Evolutionary conservation across 2,888 invertebrate species (phyloP).

Genomic region (Acanthosepion esculentum): DNA sequence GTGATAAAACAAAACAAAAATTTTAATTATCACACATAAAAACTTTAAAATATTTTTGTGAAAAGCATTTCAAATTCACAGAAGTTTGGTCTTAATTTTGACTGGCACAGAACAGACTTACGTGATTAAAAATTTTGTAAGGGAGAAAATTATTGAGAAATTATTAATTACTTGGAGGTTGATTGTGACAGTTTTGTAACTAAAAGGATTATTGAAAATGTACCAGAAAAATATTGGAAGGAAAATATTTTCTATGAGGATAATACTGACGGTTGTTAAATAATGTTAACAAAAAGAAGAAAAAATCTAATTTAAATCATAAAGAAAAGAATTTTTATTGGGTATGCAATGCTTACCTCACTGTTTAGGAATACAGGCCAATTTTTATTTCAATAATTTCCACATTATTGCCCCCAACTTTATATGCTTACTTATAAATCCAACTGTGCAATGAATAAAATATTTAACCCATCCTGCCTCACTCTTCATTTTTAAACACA

Average conservation of each 20-base stretch:
- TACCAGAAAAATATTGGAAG: neutral
- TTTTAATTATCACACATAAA: neutral
- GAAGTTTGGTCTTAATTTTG: neutral
- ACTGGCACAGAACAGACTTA: neutral
- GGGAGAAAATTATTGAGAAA: neutral
- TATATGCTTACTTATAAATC: neutral
- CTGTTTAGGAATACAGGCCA: neutral
- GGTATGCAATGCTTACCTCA: conserved; percentile 20
- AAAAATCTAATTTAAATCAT: neutral
- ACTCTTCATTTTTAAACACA: neutral
- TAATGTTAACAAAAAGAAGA: neutral
- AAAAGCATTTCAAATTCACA: neutral
- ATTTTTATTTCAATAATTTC: neutral
- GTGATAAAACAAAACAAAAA: neutral
- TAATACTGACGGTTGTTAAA: neutral
- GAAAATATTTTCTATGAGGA: neutral
- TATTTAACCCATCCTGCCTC: conserved; percentile 8
- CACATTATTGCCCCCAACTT: conserved; percentile 20
- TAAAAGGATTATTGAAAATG: neutral
- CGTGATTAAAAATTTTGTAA: neutral
- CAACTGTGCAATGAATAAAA: conserved; percentile 15
- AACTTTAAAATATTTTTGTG: too few relatives aligned
- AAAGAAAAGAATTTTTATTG: neutral
- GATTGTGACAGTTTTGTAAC: neutral
- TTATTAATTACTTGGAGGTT: neutral